Evolutionary conservation across 2,888 invertebrate species (phyloP), one percentile per base, ranked within the genome.

Genomic region (Chloroclystis v-ata): DNA sequence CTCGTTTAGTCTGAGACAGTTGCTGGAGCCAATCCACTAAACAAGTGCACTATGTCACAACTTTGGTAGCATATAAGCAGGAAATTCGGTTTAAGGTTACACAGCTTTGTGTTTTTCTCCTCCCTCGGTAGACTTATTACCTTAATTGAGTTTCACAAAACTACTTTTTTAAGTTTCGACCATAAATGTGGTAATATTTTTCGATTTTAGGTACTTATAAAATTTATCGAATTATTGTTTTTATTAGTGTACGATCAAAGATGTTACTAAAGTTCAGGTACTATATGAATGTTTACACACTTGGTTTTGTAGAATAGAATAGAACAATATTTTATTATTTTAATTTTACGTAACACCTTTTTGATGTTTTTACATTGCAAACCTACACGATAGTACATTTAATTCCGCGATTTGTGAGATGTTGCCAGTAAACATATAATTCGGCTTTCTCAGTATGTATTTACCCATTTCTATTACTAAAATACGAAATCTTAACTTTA

Each of bases 351-450:
- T 52, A 52, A 52, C 58, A 56, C 48, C 49, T 52, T 48, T 38
- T 28, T 44, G 14, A 49, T 50, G 29, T 53, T 58, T 55, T 52
- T 61, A 72, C 78, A 76, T 78, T 80, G 78, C 75, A 71, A 70
- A 69, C 75, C 75, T 73, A 77, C 75, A 82, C 73, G 78, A 82
- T 75, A 75, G 74, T 33, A 12, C 8, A 78, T 81, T 79, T 28
- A 14, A 82, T 80, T 80, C 82, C 82, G 84, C 81, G 75, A 76
- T 72, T 77, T 72, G 72, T 78, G 84, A 85, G 80, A 78, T 81
- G 79, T 78, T 82, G 86, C 86, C 86, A 72, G 75, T 79, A 84
- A 86, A 87, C 86, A 87, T 87, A 87, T 87, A 69, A 70, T 78
- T 85, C 81, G 86, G 86, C 86, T 67, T 83, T 85, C 84, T 85